These are phyloP conservation scores for Bombus fervidus DNA, from an alignment of 1,140 invertebrate genomes.

Conservation along the genomic window DNA sequence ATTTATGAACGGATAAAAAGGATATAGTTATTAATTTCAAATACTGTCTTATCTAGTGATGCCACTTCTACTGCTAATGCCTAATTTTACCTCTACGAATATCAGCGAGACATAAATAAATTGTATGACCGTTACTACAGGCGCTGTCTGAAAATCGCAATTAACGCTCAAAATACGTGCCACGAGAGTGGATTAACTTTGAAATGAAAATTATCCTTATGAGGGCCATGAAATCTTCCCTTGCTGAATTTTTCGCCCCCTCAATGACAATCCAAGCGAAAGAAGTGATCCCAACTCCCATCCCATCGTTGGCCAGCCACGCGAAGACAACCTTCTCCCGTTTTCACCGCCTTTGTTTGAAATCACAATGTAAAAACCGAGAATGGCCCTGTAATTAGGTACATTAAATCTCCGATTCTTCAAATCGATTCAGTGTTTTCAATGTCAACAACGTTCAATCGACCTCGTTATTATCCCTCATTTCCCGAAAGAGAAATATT, in stretches of 20 bases:
- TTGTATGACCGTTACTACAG: background rate
- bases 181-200: slow-evolving; percentile 38
- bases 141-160: background rate
- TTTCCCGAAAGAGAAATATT: background rate
- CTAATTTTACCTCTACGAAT: background rate
- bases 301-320: slow-evolving; percentile 32
- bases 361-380: slow-evolving; percentile 68
- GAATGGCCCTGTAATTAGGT: slow-evolving; percentile 66
- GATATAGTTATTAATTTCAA: too few species aligned
- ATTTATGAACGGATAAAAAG: background rate
- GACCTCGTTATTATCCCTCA: slow-evolving; percentile 2
- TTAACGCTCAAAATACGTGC: slow-evolving; percentile 26
- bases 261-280: slow-evolving; percentile 56
- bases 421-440: slow-evolving; percentile 36
- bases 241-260: slow-evolving; percentile 54
- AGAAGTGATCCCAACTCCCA: slow-evolving; percentile 52
- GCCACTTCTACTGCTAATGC: too few species aligned
- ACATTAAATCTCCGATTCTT: slow-evolving; percentile 21
- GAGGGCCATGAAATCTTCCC: slow-evolving; percentile 48
- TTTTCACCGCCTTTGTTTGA: slow-evolving; percentile 64
- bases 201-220: slow-evolving; percentile 48
- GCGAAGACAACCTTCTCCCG: slow-evolving; percentile 38
- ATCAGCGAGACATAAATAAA: slow-evolving; percentile 3
- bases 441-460: slow-evolving; percentile 33
- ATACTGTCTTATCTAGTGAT: background rate